phyloP scores from a whole-genome alignment of 35 echinoderm and acorn worm genomes.

The Heliocidaris erythrogramma region DNA sequence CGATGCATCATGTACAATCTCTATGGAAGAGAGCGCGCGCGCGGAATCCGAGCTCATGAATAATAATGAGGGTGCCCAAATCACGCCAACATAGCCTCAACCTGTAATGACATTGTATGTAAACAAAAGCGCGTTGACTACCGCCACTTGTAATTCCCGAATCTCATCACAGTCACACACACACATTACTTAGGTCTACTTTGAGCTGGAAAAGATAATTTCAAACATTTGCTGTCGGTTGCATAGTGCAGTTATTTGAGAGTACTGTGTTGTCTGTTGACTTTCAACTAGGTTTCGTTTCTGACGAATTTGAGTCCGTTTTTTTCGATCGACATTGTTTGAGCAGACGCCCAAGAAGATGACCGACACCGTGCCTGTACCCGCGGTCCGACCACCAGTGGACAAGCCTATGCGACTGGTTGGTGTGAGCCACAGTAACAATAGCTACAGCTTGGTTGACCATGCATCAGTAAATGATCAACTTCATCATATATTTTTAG shows the following conservation, averaged over 20 bases:
- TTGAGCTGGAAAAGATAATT: too few species aligned
- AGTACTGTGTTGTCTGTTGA: neutral
- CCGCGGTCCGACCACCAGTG: constrained; percentile 88
- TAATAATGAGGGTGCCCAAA: too few species aligned
- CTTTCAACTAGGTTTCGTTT: neutral
- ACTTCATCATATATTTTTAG: constrained; percentile 70
- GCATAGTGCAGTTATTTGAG: neutral
- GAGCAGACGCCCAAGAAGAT: neutral
- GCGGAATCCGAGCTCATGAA: too few species aligned
- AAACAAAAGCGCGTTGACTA: constrained; percentile 33
- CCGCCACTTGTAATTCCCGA: neutral
- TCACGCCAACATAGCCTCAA: neutral
- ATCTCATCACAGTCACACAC: too few species aligned
- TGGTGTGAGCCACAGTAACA: constrained; percentile 96
- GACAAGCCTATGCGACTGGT: constrained; percentile 93
- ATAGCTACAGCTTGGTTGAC: constrained; percentile 84
- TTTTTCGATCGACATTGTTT: neutral
- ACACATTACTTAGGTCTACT: too few species aligned
- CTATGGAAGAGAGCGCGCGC: too few species aligned
- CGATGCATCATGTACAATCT: too few species aligned
- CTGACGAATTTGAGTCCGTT: neutral
- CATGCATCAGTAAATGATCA: constrained; percentile 77
- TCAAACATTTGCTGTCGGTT: neutral
- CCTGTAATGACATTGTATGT: neutral
- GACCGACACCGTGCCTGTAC: constrained; percentile 65